These are phyloP conservation scores for Papilio machaon DNA, from an alignment of 1,140 invertebrate genomes.

Conservation along the genomic window DNA sequence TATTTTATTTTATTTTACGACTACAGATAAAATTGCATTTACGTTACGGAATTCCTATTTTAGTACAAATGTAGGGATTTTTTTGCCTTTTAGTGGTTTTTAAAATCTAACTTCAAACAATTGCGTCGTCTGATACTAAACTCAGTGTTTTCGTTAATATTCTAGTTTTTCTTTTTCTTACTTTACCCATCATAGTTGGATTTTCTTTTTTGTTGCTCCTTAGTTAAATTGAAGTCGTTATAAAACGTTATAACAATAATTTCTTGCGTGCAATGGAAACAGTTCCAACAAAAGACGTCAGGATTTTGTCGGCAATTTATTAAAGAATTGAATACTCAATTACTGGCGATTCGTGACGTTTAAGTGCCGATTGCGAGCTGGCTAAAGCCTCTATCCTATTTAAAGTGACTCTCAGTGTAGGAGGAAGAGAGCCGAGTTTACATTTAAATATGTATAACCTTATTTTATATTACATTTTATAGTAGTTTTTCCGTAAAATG, in stretches of 20 bases:
- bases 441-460: constrained; percentile 30
- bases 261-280: constrained; percentile 50
- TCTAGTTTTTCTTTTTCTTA: too few species aligned
- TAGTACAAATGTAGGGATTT: too few species aligned
- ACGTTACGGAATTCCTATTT: too few species aligned
- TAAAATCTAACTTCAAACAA: too few species aligned
- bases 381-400: constrained; percentile 46
- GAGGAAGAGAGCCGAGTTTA: constrained; percentile 8
- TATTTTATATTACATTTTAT: background rate
- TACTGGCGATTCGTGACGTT: constrained; percentile 65
- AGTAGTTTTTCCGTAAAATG: background rate
- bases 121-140: too few species aligned
- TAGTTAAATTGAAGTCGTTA: background rate
- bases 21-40: background rate
- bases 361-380: constrained; percentile 62
- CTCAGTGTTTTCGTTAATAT: too few species aligned
- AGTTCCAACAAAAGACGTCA: constrained; percentile 34
- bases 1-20: background rate
- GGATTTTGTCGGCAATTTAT: constrained; percentile 66
- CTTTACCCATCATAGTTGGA: too few species aligned
- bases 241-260: constrained; percentile 15
- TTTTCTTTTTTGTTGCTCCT: background rate
- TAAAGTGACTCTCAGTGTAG: constrained; percentile 5
- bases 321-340: constrained; percentile 74
- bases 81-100: too few species aligned